These are phyloP conservation scores for Diglossa cyanea DNA, from an alignment of 2,797 vertebrate genomes.

Conservation along the genomic window DNA sequence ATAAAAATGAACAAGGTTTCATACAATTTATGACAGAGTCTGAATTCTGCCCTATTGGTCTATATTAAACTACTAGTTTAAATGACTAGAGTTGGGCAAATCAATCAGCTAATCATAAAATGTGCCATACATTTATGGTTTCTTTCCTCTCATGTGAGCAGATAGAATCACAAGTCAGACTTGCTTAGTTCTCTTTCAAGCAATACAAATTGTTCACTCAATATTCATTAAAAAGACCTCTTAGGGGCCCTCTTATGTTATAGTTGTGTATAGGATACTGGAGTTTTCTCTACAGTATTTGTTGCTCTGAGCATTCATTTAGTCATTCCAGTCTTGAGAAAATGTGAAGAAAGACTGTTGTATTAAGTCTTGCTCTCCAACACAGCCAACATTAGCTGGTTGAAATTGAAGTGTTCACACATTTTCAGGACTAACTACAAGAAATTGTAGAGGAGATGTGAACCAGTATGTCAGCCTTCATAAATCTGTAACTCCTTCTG, in stretches of 20 bases:
- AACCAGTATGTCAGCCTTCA: neutral
- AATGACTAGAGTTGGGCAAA: neutral
- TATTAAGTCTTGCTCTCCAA: neutral
- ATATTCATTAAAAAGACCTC: neutral
- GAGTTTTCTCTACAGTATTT: neutral
- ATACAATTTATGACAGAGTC: neutral
- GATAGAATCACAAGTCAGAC: neutral
- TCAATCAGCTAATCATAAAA: neutral
- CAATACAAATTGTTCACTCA: neutral
- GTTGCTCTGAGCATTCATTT: neutral
- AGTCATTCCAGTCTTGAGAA: neutral
- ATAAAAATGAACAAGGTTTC: neutral
- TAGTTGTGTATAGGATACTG: neutral
- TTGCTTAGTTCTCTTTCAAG: neutral
- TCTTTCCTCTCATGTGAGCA: neutral
- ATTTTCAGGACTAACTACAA: neutral
- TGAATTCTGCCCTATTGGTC: neutral
- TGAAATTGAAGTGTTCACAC: neutral
- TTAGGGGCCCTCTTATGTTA: neutral
- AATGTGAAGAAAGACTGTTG: neutral
- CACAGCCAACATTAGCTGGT: neutral
- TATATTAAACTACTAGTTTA: neutral
- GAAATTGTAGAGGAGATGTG: neutral
- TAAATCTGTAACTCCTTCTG: neutral
- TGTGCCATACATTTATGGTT: neutral